Evolutionary conservation across 2,113 vertebrate genomes (phyloP).

Genomic region (Lethenteron reissneri): DNA sequence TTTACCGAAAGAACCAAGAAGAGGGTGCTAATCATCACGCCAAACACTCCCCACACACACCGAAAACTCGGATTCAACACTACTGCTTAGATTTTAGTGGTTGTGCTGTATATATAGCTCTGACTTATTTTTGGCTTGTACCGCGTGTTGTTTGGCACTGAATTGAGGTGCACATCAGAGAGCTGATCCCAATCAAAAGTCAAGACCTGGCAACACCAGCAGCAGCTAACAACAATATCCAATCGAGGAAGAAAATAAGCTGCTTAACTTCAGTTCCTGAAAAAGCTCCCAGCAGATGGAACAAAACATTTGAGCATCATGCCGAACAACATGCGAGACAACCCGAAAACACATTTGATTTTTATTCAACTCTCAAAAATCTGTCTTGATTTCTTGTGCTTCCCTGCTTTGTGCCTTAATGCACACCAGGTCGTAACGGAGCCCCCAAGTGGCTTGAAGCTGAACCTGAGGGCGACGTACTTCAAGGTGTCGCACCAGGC

Average conservation of each 20-base stretch:
- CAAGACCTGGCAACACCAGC: too few relatives aligned
- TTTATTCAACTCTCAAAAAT: background rate
- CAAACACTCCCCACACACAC: too few relatives aligned
- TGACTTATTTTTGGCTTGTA: too few relatives aligned
- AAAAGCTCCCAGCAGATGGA: background rate
- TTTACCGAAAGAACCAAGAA: too few relatives aligned
- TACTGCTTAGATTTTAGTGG: too few relatives aligned
- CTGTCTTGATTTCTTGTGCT: background rate
- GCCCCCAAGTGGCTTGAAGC: constrained; percentile 70
- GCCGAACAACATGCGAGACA: background rate
- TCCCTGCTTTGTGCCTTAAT: background rate
- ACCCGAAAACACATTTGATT: background rate
- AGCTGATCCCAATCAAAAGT: too few relatives aligned
- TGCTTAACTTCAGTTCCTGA: background rate
- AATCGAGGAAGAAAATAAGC: background rate
- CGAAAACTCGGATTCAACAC: too few relatives aligned
- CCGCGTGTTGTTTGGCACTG: too few relatives aligned
- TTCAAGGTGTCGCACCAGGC: constrained; percentile 44
- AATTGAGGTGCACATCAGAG: too few relatives aligned
- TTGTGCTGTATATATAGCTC: too few relatives aligned
- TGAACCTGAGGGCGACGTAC: constrained; percentile 76
- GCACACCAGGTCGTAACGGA: constrained; percentile 67
- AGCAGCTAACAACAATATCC: too few relatives aligned
- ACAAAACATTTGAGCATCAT: background rate
- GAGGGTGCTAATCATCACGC: too few relatives aligned